Evolutionary conservation across 2,888 invertebrate species (phyloP).

Genomic region (Rotaria socialis): DNA sequence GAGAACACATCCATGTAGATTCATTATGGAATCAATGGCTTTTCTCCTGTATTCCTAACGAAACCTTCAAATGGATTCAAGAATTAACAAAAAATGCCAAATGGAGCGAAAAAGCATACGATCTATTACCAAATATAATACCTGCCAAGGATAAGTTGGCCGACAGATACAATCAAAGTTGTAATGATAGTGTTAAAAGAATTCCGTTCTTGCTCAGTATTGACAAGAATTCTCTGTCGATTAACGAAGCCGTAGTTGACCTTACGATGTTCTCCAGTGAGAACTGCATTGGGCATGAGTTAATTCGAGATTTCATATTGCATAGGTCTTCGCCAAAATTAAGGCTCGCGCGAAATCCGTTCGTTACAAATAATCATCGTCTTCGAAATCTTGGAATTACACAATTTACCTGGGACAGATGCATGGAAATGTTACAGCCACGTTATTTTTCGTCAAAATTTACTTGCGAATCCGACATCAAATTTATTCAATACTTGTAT

Average conservation of each 20-base stretch:
- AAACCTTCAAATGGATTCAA: neutral
- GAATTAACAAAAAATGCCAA: neutral
- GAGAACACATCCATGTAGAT: slow-evolving; percentile 13
- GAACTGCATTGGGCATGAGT: no score
- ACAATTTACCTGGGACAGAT: neutral
- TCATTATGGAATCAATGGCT: neutral
- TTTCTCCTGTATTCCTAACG: neutral
- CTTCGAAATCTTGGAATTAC: neutral
- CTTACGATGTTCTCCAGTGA: no score
- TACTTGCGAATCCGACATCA: neutral
- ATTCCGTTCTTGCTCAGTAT: neutral
- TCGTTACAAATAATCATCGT: neutral
- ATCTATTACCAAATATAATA: neutral
- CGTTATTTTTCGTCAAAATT: neutral
- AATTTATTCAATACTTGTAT: neutral
- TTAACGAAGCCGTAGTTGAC: neutral
- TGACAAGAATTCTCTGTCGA: neutral
- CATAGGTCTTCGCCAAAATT: no score
- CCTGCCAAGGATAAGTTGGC: neutral
- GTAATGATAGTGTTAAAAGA: neutral
- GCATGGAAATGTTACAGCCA: neutral
- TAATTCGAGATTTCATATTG: no score
- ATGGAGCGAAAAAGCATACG: neutral
- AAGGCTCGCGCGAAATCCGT: neutral
- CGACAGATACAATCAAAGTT: neutral